A percentile compares a stretch with the other conserved stretches of the same genome.
phyloP scores from a whole-genome alignment of 2,113 vertebrate genomes.

The Strix uralensis region DNA sequence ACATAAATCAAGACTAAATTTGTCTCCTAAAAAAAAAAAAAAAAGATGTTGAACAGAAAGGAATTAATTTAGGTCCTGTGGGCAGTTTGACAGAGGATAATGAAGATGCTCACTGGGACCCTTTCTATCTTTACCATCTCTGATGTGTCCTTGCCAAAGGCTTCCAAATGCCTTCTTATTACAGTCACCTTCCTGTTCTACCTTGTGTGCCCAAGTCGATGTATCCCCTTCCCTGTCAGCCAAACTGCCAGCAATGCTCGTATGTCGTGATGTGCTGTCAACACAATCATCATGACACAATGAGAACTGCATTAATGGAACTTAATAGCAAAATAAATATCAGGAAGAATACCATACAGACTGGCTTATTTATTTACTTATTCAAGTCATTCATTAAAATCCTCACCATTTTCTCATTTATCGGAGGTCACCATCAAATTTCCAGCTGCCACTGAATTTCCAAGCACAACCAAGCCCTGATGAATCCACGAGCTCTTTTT shows the following conservation, averaged over 20 bases:
- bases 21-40: not conserved
- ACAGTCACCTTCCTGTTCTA: not conserved
- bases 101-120: not conserved
- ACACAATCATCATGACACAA: constrained; percentile 4
- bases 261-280: not conserved
- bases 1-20: not conserved
- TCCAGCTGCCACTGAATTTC: constrained; percentile 47
- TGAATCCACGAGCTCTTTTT: constrained; percentile 32
- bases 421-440: constrained; percentile 60
- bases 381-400: constrained; percentile 47
- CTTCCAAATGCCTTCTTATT: not conserved
- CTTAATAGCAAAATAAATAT: constrained; percentile 51
- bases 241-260: not conserved
- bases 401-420: constrained; percentile 3
- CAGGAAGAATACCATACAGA: not conserved
- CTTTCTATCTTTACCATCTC: not conserved
- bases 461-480: constrained; percentile 6
- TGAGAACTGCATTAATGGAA: not conserved
- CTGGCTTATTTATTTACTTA: constrained; percentile 38
- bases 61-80: not conserved
- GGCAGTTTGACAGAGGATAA: not conserved
- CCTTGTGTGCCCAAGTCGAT: not conserved
- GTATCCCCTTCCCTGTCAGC: not conserved
- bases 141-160: not conserved
- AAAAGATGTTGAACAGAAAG: not conserved